phyloP scores from a whole-genome alignment of 2,797 vertebrate genomes.

The Naso thynnoides region DNA sequence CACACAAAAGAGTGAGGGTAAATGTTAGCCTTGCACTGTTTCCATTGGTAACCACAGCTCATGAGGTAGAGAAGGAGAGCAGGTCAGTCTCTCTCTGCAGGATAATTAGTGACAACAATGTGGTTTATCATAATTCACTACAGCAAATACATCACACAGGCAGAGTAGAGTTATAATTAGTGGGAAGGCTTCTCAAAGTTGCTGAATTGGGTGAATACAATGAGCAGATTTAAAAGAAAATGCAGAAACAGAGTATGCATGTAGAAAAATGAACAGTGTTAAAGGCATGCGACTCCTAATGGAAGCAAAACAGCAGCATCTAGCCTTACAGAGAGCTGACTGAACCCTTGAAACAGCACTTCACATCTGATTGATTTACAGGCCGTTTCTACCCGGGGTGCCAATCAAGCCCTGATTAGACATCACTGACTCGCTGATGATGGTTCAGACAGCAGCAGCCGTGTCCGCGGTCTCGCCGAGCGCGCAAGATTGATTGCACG shows the following conservation, averaged over 20 bases:
- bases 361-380: constrained; percentile 78
- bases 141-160: constrained; percentile 50
- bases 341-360: constrained; percentile 69
- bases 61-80: constrained; percentile 69
- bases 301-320: constrained; percentile 33
- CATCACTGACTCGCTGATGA: constrained; percentile 68
- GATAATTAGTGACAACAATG: constrained; percentile 72
- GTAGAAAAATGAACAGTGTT: constrained; percentile 14
- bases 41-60: constrained; percentile 82
- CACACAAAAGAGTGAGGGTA: constrained; percentile 81
- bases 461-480: constrained; percentile 47
- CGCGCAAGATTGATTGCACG: constrained; percentile 67
- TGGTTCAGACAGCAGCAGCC: constrained; percentile 60
- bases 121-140: constrained; percentile 70
- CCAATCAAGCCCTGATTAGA: constrained; percentile 83
- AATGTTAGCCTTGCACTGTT: constrained; percentile 82
- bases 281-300: constrained; percentile 16
- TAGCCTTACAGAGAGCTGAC: constrained; percentile 47
- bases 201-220: constrained; percentile 44
- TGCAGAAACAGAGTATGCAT: background rate
- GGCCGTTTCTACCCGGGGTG: constrained; percentile 73
- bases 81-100: constrained; percentile 69
- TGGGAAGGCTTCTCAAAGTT: constrained; percentile 34
- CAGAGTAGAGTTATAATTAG: constrained; percentile 49
- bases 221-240: constrained; percentile 22